Percentiles rank a stretch among this genome's conserved stretches.
Conservation (phyloP, 2,113 vertebrate species). For the Melanerpes aurifrons region DNA sequence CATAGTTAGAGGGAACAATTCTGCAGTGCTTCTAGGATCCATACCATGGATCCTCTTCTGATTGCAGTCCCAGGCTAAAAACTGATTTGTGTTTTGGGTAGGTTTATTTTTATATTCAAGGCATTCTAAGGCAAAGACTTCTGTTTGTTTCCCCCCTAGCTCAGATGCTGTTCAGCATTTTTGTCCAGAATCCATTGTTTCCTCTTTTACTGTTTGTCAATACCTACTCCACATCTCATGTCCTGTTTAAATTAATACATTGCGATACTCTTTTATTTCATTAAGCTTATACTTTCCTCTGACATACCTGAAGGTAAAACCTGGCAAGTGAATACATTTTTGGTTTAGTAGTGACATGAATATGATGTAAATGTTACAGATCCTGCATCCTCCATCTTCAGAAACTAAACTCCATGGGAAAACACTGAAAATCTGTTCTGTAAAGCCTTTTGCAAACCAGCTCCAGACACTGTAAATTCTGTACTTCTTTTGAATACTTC, state of each 20-base stretch:
- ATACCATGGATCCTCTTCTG: background rate
- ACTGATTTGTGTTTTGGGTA: fast-evolving
- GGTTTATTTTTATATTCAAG: background rate
- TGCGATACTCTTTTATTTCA: background rate
- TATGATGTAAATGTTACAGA: background rate
- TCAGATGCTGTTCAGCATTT: background rate
- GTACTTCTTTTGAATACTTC: background rate
- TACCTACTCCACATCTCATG: background rate
- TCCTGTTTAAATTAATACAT: background rate
- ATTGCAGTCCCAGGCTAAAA: background rate
- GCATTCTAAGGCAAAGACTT: background rate
- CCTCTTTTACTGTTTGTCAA: background rate
- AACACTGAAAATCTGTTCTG: background rate
- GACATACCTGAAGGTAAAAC: background rate
- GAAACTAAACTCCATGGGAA: background rate
- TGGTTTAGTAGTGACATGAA: background rate
- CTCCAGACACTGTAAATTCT: background rate
- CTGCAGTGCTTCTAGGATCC: too few species aligned
- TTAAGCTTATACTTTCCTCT: background rate
- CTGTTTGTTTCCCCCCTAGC: fast-evolving
- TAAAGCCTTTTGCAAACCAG: background rate
- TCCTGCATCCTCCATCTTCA: background rate
- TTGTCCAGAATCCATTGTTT: fast-evolving
- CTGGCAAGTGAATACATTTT: background rate
- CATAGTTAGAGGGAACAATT: background rate